phyloP scores from a whole-genome alignment of 2,797 vertebrate genomes.

The Bradypus variegatus region DNA sequence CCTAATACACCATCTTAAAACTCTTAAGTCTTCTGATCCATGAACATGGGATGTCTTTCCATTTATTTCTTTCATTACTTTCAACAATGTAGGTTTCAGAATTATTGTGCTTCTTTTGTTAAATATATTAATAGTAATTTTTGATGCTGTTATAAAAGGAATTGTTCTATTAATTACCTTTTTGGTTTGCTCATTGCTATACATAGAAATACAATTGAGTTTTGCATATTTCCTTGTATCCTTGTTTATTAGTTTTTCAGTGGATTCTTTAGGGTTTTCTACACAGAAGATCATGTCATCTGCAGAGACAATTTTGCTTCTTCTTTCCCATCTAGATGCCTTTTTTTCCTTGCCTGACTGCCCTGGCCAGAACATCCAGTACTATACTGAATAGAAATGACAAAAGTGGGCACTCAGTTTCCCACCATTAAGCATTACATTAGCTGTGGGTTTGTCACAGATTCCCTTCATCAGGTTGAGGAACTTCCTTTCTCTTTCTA shows the following conservation, averaged over 20 bases:
- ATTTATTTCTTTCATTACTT: neutral
- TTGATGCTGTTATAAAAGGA: neutral
- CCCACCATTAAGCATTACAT: neutral
- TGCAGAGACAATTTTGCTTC: neutral
- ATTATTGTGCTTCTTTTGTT: neutral
- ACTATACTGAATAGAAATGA: neutral
- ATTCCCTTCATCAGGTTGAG: neutral
- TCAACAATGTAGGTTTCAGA: neutral
- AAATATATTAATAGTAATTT: neutral
- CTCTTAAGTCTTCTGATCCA: neutral
- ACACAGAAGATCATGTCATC: neutral
- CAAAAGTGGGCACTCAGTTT: neutral
- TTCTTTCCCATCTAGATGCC: neutral
- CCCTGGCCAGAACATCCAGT: neutral
- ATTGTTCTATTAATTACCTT: neutral
- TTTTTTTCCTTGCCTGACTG: neutral
- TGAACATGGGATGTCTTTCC: neutral
- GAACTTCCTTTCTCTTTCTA: neutral
- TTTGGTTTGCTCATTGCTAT: neutral
- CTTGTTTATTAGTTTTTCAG: neutral
- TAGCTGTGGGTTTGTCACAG: neutral
- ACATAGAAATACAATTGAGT: neutral
- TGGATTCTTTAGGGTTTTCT: neutral
- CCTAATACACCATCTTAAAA: neutral
- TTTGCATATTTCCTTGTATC: neutral